Base-by-base conservation (phyloP, 2,888 invertebrate genomes). In the Osedax fenrisi region DNA sequence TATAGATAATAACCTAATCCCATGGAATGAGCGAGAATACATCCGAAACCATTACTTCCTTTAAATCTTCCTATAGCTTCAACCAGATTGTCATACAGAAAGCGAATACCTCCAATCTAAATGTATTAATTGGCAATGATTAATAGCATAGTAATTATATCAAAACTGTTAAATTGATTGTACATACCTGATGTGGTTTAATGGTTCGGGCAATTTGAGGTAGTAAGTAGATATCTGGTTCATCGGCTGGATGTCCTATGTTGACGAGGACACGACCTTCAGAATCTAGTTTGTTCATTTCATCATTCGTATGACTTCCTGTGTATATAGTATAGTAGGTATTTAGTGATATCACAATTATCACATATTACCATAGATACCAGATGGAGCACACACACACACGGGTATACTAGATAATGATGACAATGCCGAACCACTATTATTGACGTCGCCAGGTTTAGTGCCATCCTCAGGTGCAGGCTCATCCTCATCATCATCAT, bases 11-110 rank as follows among this genome's bases (percentile, higher is more conserved):
- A n/a, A n/a, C 41, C 41, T 41, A 98, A 88, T 1, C 98, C 98
- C 98, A 98, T 98, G 66, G 94, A 94, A 86, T 98, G 97, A 0
- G 97, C 97, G 73, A 98, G 87, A 80, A 98, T 96, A 84, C 97
- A 98, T 17, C 98, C 98, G 84, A 97, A 95, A 13, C 97, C 96
- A 76, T 86, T 85, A 0, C 91, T 91, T 21, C 89, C 90, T 74
- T 91, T 90, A 84, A 90, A 97, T 79, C 94, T 88, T 77, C 90
- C 90, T 66, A 91, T 88, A 23, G 94, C 94, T 86, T 97, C 97
- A 79, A 98, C 91, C 25, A 97, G 90, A 84, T 97, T 98, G 85
- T 97, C 96, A 83, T 92, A 98, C 73, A 97, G 86, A 84, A 97
- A 97, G 75, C 96, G 88, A 21, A 94, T 90, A n/a, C 94, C 94